Conservation (phyloP, 1,140 invertebrate species). For the Cyclargus thomasi region DNA sequence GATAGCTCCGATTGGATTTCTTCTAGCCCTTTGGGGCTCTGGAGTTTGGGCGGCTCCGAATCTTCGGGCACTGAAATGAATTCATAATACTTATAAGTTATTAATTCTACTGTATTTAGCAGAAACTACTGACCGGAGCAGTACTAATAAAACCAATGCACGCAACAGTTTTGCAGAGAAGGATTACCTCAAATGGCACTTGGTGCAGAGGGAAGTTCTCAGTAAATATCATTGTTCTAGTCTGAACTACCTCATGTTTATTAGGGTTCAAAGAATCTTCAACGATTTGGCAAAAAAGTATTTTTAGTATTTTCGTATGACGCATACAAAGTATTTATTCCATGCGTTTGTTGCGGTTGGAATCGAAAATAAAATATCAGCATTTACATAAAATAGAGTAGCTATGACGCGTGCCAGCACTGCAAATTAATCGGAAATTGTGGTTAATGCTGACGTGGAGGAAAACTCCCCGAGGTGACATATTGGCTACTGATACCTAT, state of each 20-base stretch:
- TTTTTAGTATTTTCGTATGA: too few relatives aligned
- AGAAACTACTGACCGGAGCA: too few relatives aligned
- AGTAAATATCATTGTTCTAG: too few relatives aligned
- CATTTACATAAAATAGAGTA: neutral
- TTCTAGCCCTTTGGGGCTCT: conserved; percentile 57
- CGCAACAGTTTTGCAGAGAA: too few relatives aligned
- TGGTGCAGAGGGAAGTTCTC: too few relatives aligned
- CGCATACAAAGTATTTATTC: neutral
- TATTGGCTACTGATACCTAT: conserved; percentile 1
- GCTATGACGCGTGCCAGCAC: conserved; percentile 31
- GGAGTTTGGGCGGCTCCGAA: conserved; percentile 60
- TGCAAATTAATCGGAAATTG: conserved; percentile 32
- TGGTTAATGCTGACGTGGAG: conserved; percentile 24
- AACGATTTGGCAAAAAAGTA: too few relatives aligned
- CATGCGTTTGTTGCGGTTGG: neutral
- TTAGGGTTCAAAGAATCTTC: too few relatives aligned
- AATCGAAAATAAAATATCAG: neutral
- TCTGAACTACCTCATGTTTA: too few relatives aligned
- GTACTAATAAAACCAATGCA: too few relatives aligned
- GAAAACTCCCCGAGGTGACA: conserved; percentile 16
- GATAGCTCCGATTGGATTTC: conserved; percentile 75
- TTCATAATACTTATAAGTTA: neutral
- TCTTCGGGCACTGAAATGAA: conserved; percentile 69
- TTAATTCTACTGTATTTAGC: too few relatives aligned
- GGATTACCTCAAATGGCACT: too few relatives aligned